Base-by-base conservation (phyloP, 1,140 invertebrate species). In the Bicyclus anynana region DNA sequence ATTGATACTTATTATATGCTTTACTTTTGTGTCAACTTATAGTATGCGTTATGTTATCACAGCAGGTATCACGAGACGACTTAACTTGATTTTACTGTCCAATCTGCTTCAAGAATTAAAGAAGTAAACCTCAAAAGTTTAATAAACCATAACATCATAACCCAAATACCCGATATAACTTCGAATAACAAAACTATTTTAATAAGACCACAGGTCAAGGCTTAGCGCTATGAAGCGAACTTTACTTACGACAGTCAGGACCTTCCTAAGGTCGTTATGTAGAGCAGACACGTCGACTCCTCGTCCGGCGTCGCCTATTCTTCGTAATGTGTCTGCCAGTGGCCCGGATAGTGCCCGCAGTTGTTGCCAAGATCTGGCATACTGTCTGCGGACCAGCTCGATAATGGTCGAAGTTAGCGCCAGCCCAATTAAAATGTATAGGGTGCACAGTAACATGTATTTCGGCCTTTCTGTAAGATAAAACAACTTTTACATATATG, bases 331-430 rank as follows among this genome's bases (percentile, higher is more conserved):
- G 67, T 96, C 95, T 2, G 94, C 94, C 62, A 97, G 84, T 5
- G 95, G 94, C 29, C 94, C 94, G 1, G 94, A 93, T 7, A 96
- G 84, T 17, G 94, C 93, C 80, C 95, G 93, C 20, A 96, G 79
- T 69, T 93, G 93, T 69, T 92, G 91, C 95, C 95, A 97, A 53
- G 94, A 95, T 64, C 95, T 92, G 6, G 94, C 94, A 80, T 97
- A 97, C 76, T 97, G 95, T 50, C 94, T 88, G 48, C 95, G 87
- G 27, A 97, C 95, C 57, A 97, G 86, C 84, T 98, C 97, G 68
- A 98, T 98, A 65, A 98, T 97, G 61, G 97, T 99, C 1, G 97
- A 96, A 1, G 97, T 97, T 38, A 99, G 81, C 1, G 97, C 97
- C 80, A 99, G 90, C 3, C 98, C 98, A 54, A 99, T 93, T 51